Evolutionary conservation across 2,888 invertebrate genomes (phyloP).

Genomic region (Acrobasis repandana): DNA sequence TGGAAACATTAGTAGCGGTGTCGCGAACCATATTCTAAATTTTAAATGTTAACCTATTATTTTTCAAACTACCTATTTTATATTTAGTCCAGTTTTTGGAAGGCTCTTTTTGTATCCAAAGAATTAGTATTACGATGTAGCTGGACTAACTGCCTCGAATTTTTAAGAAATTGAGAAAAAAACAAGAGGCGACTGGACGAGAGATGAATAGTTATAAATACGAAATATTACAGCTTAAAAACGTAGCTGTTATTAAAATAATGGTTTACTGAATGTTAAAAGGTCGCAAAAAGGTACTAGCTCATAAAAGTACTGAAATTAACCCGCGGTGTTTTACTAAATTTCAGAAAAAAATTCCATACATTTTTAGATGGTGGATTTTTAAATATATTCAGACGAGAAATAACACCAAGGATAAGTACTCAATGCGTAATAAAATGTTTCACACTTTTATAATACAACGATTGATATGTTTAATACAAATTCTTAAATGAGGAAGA

Average conservation of each 20-base stretch:
- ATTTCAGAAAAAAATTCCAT: neutral
- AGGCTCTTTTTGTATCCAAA: neutral
- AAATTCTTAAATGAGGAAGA: too few relatives aligned
- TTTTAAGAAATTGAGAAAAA: neutral
- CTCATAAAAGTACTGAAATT: too few relatives aligned
- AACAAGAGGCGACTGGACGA: neutral
- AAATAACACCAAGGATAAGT: neutral
- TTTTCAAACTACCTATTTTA: neutral
- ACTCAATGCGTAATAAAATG: neutral
- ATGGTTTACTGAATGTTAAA: neutral
- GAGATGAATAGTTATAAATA: neutral
- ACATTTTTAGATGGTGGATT: too few relatives aligned
- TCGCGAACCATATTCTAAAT: constrained; percentile 16
- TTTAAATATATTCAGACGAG: neutral
- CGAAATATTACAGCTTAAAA: neutral
- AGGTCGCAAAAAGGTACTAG: too few relatives aligned
- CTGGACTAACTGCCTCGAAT: neutral
- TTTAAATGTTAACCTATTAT: neutral
- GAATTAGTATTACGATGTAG: neutral
- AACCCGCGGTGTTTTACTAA: too few relatives aligned
- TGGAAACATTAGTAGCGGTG: neutral
- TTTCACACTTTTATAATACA: constrained; percentile 8
- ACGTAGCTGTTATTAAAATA: neutral
- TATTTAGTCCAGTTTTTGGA: neutral
- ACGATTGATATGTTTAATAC: neutral